phyloP scores from a whole-genome alignment of 2,797 vertebrate species.

The Thripadectes ignobilis region DNA sequence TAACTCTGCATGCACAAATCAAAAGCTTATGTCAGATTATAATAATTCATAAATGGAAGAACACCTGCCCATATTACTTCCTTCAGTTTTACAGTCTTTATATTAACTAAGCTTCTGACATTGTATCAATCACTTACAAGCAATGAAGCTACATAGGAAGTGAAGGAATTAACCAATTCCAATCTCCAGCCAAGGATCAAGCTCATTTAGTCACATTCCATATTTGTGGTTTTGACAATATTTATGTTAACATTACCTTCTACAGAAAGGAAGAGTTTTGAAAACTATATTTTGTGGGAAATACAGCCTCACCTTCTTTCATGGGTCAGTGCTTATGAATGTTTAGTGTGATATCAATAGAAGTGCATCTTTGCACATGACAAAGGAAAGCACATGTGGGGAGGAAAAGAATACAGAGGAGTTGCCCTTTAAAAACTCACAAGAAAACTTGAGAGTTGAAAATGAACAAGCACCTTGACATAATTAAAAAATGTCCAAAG shows the following conservation, averaged over 20 bases:
- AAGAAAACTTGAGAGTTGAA: not conserved
- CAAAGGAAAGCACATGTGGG: not conserved
- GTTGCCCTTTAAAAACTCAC: not conserved
- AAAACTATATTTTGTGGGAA: not conserved
- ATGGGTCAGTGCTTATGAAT: not conserved
- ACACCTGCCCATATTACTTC: not conserved
- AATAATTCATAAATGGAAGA: not conserved
- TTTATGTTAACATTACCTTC: not conserved
- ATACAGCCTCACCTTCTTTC: not conserved
- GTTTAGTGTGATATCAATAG: not conserved
- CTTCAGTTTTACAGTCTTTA: not conserved
- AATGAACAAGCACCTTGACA: not conserved
- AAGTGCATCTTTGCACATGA: not conserved
- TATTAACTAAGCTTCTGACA: not conserved
- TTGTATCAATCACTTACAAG: not conserved
- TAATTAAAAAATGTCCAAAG: not conserved
- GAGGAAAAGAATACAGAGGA: not conserved
- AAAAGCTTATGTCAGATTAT: not conserved
- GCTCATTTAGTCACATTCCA: not conserved
- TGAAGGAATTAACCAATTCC: not conserved
- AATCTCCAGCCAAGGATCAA: not conserved
- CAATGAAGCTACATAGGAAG: not conserved
- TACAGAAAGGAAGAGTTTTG: not conserved
- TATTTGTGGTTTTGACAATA: not conserved
- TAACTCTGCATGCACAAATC: not conserved